These are phyloP conservation scores for Callorhinus ursinus DNA, from an alignment of 2,113 vertebrate species.

Conservation along the genomic window DNA sequence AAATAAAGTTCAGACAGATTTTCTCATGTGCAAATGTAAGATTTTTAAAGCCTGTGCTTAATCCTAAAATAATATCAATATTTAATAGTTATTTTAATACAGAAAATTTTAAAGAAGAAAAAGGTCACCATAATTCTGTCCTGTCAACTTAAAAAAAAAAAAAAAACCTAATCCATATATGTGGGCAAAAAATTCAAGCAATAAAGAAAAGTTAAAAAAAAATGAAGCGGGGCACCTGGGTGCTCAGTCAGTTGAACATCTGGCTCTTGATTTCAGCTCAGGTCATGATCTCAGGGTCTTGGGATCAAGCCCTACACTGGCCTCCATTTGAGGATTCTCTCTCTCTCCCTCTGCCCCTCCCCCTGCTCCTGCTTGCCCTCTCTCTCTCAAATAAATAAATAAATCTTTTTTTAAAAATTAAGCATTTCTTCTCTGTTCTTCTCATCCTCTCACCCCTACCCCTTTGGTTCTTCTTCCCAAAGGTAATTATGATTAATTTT, in stretches of 20 bases:
- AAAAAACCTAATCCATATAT: background rate
- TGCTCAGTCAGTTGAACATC: background rate
- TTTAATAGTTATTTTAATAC: background rate
- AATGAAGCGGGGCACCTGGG: background rate
- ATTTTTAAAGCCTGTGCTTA: conserved; percentile 13
- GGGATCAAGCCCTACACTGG: background rate
- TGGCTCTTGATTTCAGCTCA: background rate
- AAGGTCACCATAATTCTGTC: background rate
- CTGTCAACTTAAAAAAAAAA: background rate
- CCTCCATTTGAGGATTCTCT: background rate
- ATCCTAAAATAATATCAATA: background rate
- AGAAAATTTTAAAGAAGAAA: background rate
- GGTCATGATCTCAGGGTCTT: background rate
- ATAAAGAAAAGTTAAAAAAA: conserved; percentile 14
- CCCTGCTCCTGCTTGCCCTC: background rate
- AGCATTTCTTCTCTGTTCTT: background rate
- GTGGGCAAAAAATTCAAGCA: background rate
- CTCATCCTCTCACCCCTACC: background rate
- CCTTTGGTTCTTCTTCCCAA: background rate
- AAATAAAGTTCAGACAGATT: background rate
- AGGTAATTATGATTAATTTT: conserved; percentile 7
- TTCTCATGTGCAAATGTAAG: background rate
- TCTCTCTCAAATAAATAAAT: background rate
- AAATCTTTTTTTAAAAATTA: background rate
- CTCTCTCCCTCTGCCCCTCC: background rate